Evolutionary conservation across 2,888 invertebrate species (phyloP).

Genomic region (Pecten maximus): DNA sequence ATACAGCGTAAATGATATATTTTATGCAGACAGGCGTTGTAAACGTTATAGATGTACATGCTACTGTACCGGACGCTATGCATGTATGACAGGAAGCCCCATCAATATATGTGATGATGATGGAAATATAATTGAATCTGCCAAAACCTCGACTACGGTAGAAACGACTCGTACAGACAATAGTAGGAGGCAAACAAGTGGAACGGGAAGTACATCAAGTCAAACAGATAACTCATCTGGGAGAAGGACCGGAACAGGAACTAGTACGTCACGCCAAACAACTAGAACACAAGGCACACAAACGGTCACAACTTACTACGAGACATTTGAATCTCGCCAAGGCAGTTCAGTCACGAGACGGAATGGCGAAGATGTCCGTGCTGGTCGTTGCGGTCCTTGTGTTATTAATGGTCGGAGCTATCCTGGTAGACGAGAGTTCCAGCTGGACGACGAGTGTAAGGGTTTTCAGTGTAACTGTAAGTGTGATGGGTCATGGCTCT

Average conservation of each 20-base stretch:
- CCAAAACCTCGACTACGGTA: not conserved
- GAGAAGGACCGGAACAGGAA: not conserved
- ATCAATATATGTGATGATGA: constrained; percentile 48
- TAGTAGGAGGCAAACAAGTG: not conserved
- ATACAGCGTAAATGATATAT: constrained; percentile 43
- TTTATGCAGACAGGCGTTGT: constrained; percentile 51
- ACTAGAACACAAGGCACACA: not conserved
- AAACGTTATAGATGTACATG: constrained; percentile 56
- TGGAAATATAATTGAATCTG: constrained; percentile 35
- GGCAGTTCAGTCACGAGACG: not conserved
- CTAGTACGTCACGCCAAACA: not conserved
- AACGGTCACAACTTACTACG: not conserved
- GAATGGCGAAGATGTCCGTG: not conserved
- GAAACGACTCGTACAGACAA: not conserved
- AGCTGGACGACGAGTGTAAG: not conserved
- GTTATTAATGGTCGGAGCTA: not conserved
- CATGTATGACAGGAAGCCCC: constrained; percentile 45
- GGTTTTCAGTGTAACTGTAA: not conserved
- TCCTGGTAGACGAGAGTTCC: not conserved
- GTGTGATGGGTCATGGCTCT: not conserved
- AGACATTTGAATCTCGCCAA: not conserved
- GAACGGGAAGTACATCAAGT: constrained; percentile 9
- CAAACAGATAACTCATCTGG: constrained; percentile 8
- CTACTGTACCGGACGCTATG: constrained; percentile 54
- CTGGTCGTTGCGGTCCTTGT: not conserved